A percentile compares a stretch with the other conserved stretches of the same genome.
These are phyloP conservation scores for Caenorhabditis sp. DNA, from an alignment of 2,888 invertebrate genomes.

Conservation along the genomic window DNA sequence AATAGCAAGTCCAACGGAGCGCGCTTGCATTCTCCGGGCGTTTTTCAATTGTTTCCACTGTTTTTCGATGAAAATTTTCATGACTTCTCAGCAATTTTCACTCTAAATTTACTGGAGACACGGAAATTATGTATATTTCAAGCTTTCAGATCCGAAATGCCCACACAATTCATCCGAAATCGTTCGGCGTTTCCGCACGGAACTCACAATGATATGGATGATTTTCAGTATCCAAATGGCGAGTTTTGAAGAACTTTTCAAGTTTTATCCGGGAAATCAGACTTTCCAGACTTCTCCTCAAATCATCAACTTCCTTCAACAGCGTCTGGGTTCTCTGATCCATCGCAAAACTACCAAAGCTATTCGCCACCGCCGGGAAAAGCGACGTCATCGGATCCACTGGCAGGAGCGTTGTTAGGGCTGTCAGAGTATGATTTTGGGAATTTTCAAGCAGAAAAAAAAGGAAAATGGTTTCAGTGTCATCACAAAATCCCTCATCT, in stretches of 20 bases:
- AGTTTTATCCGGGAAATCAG: not conserved
- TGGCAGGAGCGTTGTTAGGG: conserved; percentile 74
- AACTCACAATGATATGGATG: conserved; percentile 57
- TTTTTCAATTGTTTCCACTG: conserved; percentile 24
- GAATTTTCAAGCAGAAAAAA: too few species aligned
- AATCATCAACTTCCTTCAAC: conserved; percentile 52
- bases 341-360: conserved; percentile 31
- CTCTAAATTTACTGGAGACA: not conserved
- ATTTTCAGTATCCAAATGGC: conserved; percentile 54
- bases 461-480: conserved; percentile 63
- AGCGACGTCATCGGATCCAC: conserved; percentile 59
- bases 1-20: conserved; percentile 30
- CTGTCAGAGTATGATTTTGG: conserved; percentile 70
- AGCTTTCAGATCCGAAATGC: conserved; percentile 40
- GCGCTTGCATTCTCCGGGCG: conserved; percentile 49
- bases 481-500: conserved; percentile 74
- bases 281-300: conserved; percentile 30
- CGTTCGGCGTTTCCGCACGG: conserved; percentile 62
- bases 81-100: not conserved
- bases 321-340: conserved; percentile 37
- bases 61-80: not conserved
- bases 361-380: conserved; percentile 54
- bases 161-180: conserved; percentile 63
- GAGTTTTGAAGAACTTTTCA: not conserved
- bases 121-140: not conserved